Evolutionary conservation across 2,888 invertebrate species (phyloP), one percentile per base, ranked within the genome.

Genomic region (Slavum lentiscoides): DNA sequence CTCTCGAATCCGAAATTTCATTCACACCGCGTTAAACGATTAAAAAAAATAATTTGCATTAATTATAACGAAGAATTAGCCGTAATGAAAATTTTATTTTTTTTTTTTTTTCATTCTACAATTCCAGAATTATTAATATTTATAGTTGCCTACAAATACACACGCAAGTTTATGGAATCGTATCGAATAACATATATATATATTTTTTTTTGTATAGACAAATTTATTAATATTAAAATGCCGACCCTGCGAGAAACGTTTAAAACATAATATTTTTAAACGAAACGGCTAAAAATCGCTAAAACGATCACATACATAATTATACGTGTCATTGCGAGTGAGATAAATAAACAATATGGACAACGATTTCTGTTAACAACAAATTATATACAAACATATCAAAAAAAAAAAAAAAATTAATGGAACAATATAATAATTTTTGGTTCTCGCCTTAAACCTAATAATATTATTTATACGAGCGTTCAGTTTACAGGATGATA

Each of bases 201-300:
- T 15, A 53, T 53, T 15, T 17, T 17, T 17, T 15, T 13, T 15
- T 4, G 13, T 30, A 30, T 30, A 30, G 30, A 30, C 30, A 30
- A 9, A 17, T 5, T 55, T 53, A 30, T 59, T 68, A 23, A 55
- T 37, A 43, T 80, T 55, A 21, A 69, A 80, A 72, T 66, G n/a
- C 30, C 23, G 39, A 80, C 80, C 80, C 64, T 80, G 80, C 64
- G 61, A 64, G 23, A 80, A 62, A 43, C 43, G 37, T 55, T 43
- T n/a, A 67, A 67, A 76, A 76, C 58, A 43, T 30, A 43, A 58
- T 17, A 49, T 11, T 67, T 23, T 67, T 23, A 49, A 76, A 68
- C 59, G 59, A 59, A 76, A 13, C 49, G 59, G 6, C 37, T 67
- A 75, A 23, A 73, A 75, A 67, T 75, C 43, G 19, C 4, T 67